Evolutionary conservation across 2,888 invertebrate genomes (phyloP), one percentile per base, ranked within the genome.

Genomic region (Sericinus montela): DNA sequence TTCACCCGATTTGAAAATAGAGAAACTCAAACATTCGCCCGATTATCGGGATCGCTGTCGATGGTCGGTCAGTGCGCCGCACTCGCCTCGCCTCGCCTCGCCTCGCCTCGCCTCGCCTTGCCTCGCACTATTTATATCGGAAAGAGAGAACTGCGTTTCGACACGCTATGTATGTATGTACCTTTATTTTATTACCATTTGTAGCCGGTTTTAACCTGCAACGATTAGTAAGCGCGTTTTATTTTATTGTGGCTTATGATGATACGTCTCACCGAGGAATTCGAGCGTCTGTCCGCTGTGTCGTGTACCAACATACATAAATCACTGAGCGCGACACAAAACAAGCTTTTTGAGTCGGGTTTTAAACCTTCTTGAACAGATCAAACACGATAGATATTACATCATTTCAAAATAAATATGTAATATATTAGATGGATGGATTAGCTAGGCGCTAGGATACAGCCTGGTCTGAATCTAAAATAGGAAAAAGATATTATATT

Each of bases 151-250:
- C 76, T 66, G 71, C 76, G 72, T 77, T 80, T 82, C 80, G 78
- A 81, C 84, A 82, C 80, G 77, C 79, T 74, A 75, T 70, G 75
- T 82, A 75, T 78, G 72, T 75, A 72, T 69, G 71, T 79, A 76
- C 77, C 75, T 82, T 80, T 79, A 85, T 80, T 85, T 84, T 85
- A 86, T 83, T 81, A 82, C 85, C 78, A 84, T 86, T 85, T 80
- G 80, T 78, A 83, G 83, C 83, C 81, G 82, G 83, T 84, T 85
- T 80, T 77, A 80, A 80, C 79, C 75, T 75, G 75, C 73, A 69
- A 72, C 77, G 75, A 81, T 82, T 80, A 81, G 81, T 81, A 73
- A 74, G 69, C 79, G 68, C 69, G 74, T 76, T 69, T 74, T 77
- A 77, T 80, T 78, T 79, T 75, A 79, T 73, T 79, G 75, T 75